A percentile compares a stretch with the other conserved stretches of the same genome.
Conservation (phyloP, 1,140 invertebrate genomes). For the Eumeta japonica region DNA sequence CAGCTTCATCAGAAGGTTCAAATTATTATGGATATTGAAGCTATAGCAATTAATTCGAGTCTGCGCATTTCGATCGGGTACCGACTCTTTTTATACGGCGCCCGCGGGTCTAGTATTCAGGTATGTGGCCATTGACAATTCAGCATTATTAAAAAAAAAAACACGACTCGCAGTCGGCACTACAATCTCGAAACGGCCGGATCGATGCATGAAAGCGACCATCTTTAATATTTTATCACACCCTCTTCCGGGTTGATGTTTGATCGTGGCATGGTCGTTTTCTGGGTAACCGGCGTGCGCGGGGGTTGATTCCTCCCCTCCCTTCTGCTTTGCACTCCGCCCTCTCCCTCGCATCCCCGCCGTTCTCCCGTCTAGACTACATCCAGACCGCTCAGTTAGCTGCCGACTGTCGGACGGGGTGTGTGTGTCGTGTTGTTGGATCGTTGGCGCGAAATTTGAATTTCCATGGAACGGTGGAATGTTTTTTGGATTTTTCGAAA, state of each 20-base stretch:
- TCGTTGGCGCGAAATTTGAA: slow-evolving; percentile 39
- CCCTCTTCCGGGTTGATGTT: slow-evolving; percentile 28
- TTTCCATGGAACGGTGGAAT: slow-evolving; percentile 7
- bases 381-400: slow-evolving; percentile 26
- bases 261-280: slow-evolving; percentile 18
- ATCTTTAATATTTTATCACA: slow-evolving; percentile 21
- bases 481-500: slow-evolving; percentile 10
- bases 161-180: too few relatives aligned
- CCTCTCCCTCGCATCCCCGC: slow-evolving; percentile 7
- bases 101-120: too few relatives aligned
- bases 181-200: too few relatives aligned
- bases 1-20: too few relatives aligned
- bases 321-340: slow-evolving; percentile 11
- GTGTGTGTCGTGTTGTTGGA: slow-evolving; percentile 15
- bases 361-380: slow-evolving; percentile 31
- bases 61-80: too few relatives aligned
- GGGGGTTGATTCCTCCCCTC: slow-evolving; percentile 35
- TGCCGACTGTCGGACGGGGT: slow-evolving; percentile 15
- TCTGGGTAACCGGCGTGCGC: slow-evolving; percentile 26
- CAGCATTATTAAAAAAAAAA: too few relatives aligned
- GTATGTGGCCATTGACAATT: too few relatives aligned
- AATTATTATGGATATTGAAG: too few relatives aligned
- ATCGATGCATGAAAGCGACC: slow-evolving; percentile 13
- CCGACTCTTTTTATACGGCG: too few relatives aligned
- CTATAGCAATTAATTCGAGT: too few relatives aligned